Percentiles rank a stretch among this genome's conserved stretches.
Conservation (phyloP, 2,888 invertebrate species). For the Pachycephus smyrnensis region DNA sequence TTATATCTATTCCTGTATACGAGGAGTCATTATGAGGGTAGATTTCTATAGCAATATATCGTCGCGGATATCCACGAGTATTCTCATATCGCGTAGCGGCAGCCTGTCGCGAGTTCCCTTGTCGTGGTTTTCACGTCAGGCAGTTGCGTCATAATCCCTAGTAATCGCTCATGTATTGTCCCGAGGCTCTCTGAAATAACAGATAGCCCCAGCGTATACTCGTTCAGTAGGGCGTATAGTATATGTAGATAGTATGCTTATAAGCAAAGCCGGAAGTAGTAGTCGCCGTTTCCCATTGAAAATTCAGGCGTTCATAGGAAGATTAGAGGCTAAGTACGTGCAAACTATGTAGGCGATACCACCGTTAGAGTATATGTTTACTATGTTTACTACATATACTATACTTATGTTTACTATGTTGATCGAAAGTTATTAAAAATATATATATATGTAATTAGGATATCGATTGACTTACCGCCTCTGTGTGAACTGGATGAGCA, state of each 20-base stretch:
- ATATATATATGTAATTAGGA: neutral
- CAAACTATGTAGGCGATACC: neutral
- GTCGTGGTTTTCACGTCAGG: slow-evolving; percentile 9
- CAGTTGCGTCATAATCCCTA: slow-evolving; percentile 24
- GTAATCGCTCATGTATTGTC: slow-evolving; percentile 29
- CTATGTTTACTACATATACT: too few species aligned
- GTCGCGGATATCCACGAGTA: neutral
- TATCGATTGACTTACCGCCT: slow-evolving; percentile 78
- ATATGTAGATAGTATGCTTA: neutral
- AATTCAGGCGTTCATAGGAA: neutral
- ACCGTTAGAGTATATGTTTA: neutral
- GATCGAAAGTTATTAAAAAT: too few species aligned
- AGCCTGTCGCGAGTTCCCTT: neutral
- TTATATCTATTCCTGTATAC: neutral
- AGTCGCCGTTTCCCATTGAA: neutral
- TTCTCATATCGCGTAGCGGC: neutral
- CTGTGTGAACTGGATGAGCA: slow-evolving; percentile 89
- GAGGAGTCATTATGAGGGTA: neutral
- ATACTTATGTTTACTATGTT: too few species aligned
- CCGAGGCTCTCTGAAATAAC: slow-evolving; percentile 43
- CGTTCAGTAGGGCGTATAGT: neutral
- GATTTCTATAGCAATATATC: neutral
- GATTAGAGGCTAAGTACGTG: neutral
- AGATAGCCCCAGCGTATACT: slow-evolving; percentile 41
- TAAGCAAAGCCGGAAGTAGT: neutral